Base-by-base conservation (phyloP, 2,797 vertebrate species). In the Hippopotamyrus pictus region DNA sequence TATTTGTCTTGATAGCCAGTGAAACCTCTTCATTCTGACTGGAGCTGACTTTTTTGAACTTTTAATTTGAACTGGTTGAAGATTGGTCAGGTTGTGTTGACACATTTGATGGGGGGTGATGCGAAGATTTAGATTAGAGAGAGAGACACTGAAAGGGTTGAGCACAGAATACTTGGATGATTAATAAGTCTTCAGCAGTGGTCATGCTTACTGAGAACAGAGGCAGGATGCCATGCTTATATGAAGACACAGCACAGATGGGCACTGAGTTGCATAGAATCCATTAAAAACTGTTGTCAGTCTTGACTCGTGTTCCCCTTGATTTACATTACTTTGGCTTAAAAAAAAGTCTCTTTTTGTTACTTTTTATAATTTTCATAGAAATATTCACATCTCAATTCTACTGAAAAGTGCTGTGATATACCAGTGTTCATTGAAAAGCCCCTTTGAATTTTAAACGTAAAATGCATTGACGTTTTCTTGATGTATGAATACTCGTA, bases 181-280 rank as follows among this genome's bases (percentile, higher is more conserved):
- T 12, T 53, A 44, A 89, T n/a, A 29, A 29, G 46, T 44, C 33
- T 48, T 86, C 46, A 44, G 6, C 14, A 69, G 48, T 22, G 65
- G 59, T 76, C n/a, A 57, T 54, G 44, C 2, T 84, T 85, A 33
- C 79, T 83, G 44, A 89, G 57, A 44, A 89, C 33, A 14, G 33
- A 57, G 54, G 76, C 29, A 37, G 25, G 17, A 19, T 62, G 62
- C 62, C 48, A 41, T 51, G 57, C 8, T 50, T 9, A 17, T n/a
- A 86, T 86, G 48, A 76, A 54, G 25, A 69, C 50, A 11, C 48
- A 76, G 48, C 59, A 22, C 48, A 73, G 84, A 76, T 89, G 62
- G 84, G 89, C 37, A 76, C 84, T 87, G 46, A 51, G 46, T 89
- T 87, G 84, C 89, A 89, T 89, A 89, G 84, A 89, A 89, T 89